Conservation (phyloP, 2,113 vertebrate genomes). For the Alaudala cheleensis region DNA sequence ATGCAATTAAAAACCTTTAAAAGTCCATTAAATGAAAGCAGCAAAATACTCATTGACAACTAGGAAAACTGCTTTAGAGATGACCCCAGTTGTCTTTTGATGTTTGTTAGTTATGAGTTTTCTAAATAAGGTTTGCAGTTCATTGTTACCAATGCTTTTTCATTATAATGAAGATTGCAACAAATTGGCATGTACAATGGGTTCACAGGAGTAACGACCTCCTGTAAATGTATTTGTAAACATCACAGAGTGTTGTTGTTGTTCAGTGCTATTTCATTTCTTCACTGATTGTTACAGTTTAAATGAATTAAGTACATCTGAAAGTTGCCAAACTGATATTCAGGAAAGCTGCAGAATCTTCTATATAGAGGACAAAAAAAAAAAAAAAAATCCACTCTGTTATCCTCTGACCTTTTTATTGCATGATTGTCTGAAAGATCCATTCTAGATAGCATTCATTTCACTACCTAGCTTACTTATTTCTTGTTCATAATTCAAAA, state of each 20-base stretch:
- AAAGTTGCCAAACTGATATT: neutral
- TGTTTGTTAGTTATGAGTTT: neutral
- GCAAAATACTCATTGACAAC: neutral
- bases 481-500: neutral
- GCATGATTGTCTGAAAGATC: neutral
- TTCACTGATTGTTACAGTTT: neutral
- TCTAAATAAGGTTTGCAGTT: neutral
- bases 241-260: neutral
- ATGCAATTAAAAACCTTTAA: constrained; percentile 15
- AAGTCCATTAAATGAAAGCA: neutral
- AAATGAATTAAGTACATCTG: neutral
- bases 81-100: neutral
- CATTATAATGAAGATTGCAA: constrained; percentile 28
- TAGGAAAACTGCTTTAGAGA: neutral
- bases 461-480: neutral
- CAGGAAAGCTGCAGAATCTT: neutral
- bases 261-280: neutral
- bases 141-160: neutral
- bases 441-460: neutral
- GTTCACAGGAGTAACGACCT: neutral
- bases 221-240: constrained; percentile 4
- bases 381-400: neutral
- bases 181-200: neutral
- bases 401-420: neutral
- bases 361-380: too few species aligned